phyloP scores from a whole-genome alignment of 2,888 invertebrate species.

The Agonopterix subpropinquella region DNA sequence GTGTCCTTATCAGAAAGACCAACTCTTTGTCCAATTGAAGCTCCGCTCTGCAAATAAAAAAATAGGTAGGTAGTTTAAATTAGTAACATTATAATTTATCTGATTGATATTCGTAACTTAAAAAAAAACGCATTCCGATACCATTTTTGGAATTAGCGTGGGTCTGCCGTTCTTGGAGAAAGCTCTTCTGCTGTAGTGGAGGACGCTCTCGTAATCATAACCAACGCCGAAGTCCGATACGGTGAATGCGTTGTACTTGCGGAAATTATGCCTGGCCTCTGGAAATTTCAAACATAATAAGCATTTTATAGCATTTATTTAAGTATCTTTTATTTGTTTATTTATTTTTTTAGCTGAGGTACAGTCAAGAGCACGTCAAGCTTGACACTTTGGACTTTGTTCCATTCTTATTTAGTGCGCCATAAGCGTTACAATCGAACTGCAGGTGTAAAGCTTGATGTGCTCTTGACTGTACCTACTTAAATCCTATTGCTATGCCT shows the following conservation, averaged over 20 bases:
- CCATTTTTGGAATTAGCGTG: constrained; percentile 79
- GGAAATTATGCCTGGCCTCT: constrained; percentile 72
- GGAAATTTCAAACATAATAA: constrained; percentile 12
- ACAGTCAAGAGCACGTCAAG: no score
- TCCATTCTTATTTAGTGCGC: no score
- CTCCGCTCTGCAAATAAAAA: constrained; percentile 45
- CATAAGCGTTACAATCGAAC: no score
- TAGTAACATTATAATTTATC: background rate
- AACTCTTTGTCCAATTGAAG: constrained; percentile 72
- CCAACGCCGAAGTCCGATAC: constrained; percentile 80
- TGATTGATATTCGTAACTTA: no score
- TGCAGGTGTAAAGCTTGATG: no score
- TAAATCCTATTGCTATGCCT: no score
- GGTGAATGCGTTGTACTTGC: constrained; percentile 78
- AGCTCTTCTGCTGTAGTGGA: constrained; percentile 83
- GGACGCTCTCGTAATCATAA: constrained; percentile 84
- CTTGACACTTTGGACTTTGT: no score
- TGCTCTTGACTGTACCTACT: no score
- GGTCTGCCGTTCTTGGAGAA: constrained; percentile 81
- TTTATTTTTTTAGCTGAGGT: no score
- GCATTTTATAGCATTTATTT: no score
- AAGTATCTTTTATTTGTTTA: no score
- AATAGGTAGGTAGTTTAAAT: background rate
- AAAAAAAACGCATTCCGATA: constrained; percentile 15
- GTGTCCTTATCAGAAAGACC: constrained; percentile 76